Conservation (phyloP, 2,113 vertebrate species). For the Barbus barbus region DNA sequence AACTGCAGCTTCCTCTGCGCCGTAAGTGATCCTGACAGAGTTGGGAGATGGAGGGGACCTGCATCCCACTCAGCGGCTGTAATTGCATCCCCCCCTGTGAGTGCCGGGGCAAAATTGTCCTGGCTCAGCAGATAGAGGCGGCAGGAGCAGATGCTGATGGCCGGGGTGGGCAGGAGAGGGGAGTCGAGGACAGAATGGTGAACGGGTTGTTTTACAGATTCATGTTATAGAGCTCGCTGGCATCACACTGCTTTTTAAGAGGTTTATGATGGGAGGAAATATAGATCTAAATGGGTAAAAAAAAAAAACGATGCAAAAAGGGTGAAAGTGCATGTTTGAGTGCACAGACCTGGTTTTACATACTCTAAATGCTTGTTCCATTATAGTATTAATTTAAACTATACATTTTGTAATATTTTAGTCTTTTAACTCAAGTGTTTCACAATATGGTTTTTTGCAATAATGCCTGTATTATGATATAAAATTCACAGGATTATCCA, state of each 20-base stretch:
- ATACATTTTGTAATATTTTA: no score
- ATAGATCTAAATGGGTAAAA: not conserved
- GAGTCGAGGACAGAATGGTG: not conserved
- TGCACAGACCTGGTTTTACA: not conserved
- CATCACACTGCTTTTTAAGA: slow-evolving; percentile 24
- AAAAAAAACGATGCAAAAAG: not conserved
- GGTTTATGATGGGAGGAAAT: not conserved
- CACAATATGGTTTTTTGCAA: no score
- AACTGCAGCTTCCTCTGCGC: slow-evolving; percentile 27
- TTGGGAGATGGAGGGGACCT: slow-evolving; percentile 50
- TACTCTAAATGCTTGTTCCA: not conserved
- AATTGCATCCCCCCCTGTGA: slow-evolving; percentile 46
- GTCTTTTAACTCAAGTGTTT: no score
- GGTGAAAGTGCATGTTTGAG: slow-evolving; percentile 31
- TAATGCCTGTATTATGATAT: no score
- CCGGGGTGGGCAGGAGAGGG: not conserved
- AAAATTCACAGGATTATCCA: no score
- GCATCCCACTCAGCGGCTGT: slow-evolving; percentile 33
- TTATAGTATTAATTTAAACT: not conserved
- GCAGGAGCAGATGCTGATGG: slow-evolving; percentile 40
- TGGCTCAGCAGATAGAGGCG: slow-evolving; percentile 54
- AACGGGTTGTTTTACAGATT: slow-evolving; percentile 26
- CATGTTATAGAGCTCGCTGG: slow-evolving; percentile 18
- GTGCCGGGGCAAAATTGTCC: slow-evolving; percentile 41
- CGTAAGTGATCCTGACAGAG: slow-evolving; percentile 54